These are phyloP conservation scores for Athripsodes cinereus DNA, from an alignment of 2,888 invertebrate genomes.

Conservation along the genomic window DNA sequence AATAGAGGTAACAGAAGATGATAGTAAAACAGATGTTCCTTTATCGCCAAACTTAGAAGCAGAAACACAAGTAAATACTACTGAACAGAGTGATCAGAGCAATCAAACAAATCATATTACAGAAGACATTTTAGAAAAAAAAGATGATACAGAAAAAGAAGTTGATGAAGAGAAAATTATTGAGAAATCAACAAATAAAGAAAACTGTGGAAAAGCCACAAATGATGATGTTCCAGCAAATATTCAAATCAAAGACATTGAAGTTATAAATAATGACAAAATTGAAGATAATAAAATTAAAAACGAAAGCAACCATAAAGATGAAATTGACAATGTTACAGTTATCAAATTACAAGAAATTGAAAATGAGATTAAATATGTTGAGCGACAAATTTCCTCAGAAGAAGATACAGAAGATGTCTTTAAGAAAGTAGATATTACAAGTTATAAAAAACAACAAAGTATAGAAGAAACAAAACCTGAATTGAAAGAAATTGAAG, in stretches of 20 bases:
- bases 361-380: conserved; percentile 8
- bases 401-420: conserved; percentile 35
- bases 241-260: background rate
- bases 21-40: background rate
- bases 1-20: background rate
- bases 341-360: background rate
- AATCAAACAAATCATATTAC: background rate
- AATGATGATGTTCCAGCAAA: background rate
- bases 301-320: background rate
- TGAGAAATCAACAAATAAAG: background rate
- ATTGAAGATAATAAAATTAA: conserved; percentile 4
- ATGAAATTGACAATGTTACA: conserved; percentile 1
- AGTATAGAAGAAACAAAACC: conserved; percentile 35
- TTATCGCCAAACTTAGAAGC: too few relatives aligned
- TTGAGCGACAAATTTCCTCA: conserved; percentile 8
- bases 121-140: background rate
- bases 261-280: background rate
- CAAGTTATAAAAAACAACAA: conserved; percentile 43
- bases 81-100: background rate
- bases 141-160: background rate
- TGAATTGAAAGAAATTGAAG: background rate
- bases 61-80: background rate
- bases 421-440: conserved; percentile 43
- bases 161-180: background rate
- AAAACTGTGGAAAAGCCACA: background rate